These are phyloP conservation scores for Pammene fasciana DNA, from an alignment of 2,888 invertebrate genomes.

Conservation along the genomic window DNA sequence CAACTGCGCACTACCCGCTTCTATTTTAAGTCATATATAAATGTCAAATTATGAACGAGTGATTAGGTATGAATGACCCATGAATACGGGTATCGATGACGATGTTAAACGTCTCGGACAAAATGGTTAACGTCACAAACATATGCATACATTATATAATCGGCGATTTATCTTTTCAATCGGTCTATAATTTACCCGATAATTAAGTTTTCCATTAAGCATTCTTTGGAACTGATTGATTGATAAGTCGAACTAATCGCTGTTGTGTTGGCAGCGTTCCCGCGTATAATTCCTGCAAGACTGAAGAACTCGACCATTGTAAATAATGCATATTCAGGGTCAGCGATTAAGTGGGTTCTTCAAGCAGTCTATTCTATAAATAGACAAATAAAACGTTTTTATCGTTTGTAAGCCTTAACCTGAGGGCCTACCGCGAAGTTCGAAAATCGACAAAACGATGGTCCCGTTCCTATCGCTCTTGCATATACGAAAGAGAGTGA, in stretches of 20 bases:
- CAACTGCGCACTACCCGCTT: neutral
- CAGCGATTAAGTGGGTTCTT: neutral
- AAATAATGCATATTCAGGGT: constrained; percentile 13
- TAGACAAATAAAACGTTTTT: constrained; percentile 3
- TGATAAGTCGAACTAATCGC: constrained; percentile 12
- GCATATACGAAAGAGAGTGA: too few species aligned
- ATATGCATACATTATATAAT: constrained; percentile 24
- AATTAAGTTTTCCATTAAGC: constrained; percentile 27
- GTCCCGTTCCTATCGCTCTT: too few species aligned
- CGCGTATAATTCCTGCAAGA: constrained; percentile 22
- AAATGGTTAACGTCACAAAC: constrained; percentile 16
- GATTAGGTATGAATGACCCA: constrained; percentile 5
- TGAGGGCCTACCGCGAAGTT: too few species aligned
- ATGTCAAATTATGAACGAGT: constrained; percentile 15
- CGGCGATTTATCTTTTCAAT: constrained; percentile 9
- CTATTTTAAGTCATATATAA: constrained; percentile 21
- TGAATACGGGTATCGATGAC: constrained; percentile 3
- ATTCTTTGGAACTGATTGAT: constrained; percentile 28
- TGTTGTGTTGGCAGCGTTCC: constrained; percentile 34
- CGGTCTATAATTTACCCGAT: constrained; percentile 28
- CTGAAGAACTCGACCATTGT: constrained; percentile 16
- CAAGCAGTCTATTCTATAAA: too few species aligned
- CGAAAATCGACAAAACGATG: too few species aligned
- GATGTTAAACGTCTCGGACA: constrained; percentile 14
- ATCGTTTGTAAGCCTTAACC: too few species aligned